A percentile compares a stretch with the other conserved stretches of the same genome.
Conservation (phyloP, 2,113 vertebrate species). For the Loxodonta africana region DNA sequence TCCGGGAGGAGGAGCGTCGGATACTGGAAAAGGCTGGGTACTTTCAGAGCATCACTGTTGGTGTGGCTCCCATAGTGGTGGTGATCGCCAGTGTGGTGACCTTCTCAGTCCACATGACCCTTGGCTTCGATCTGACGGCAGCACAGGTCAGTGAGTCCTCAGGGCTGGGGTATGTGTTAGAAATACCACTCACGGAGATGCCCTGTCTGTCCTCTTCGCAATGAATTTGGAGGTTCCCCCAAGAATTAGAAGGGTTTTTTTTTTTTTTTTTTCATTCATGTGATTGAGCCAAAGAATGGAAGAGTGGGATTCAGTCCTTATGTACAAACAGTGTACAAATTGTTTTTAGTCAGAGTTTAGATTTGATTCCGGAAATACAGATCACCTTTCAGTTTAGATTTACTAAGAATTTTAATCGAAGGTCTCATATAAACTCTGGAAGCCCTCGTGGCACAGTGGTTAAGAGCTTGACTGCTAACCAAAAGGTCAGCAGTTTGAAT, state of each 20-base stretch:
- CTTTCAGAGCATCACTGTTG: conserved; percentile 97
- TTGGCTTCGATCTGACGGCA: conserved; percentile 95
- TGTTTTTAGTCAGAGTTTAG: background rate
- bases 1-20: conserved; percentile 92
- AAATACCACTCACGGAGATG: background rate
- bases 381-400: conserved; percentile 8
- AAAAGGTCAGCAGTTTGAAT: too few species aligned
- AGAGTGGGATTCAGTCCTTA: background rate
- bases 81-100: conserved; percentile 97
- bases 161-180: background rate
- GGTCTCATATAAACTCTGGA: background rate
- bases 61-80: conserved; percentile 95
- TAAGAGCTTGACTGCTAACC: too few species aligned
- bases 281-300: background rate
- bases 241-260: background rate
- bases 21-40: conserved; percentile 94
- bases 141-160: conserved; percentile 90
- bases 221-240: background rate
- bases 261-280: background rate
- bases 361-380: conserved; percentile 52
- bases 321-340: background rate
- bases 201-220: background rate
- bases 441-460: too few species aligned
- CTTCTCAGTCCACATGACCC: conserved; percentile 95
- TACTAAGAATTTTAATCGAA: conserved; percentile 53